phyloP scores from a whole-genome alignment of 2,888 invertebrate genomes.

The Nemurella pictetii region DNA sequence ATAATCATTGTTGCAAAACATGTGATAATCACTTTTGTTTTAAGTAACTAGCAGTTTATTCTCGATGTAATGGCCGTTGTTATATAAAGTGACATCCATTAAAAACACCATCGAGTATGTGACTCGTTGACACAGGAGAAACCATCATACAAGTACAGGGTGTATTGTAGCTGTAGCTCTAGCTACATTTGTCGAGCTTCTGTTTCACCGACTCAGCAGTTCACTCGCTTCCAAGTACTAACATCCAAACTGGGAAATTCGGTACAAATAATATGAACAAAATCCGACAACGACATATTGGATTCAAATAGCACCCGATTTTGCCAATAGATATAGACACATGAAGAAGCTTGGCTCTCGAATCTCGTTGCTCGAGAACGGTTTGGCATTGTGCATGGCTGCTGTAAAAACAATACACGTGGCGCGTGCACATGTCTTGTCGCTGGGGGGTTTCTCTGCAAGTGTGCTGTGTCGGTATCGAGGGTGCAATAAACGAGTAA shows the following conservation, averaged over 20 bases:
- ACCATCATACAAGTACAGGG: too few species aligned
- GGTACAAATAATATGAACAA: background rate
- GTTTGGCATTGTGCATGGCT: too few species aligned
- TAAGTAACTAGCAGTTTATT: slow-evolving; percentile 31
- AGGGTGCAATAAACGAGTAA: slow-evolving; percentile 22
- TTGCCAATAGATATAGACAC: background rate
- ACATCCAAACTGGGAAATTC: background rate
- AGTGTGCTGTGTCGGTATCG: background rate
- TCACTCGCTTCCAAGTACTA: too few species aligned
- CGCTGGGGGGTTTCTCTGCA: background rate
- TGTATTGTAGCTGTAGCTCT: too few species aligned
- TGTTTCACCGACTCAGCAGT: background rate
- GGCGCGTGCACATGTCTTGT: background rate
- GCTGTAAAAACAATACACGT: background rate
- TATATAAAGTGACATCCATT: slow-evolving; percentile 23
- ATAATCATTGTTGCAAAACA: slow-evolving; percentile 33
- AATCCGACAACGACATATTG: background rate
- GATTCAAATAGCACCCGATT: background rate
- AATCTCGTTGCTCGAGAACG: too few species aligned
- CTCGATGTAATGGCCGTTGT: slow-evolving; percentile 25
- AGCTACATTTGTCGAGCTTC: too few species aligned
- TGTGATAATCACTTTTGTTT: slow-evolving; percentile 30
- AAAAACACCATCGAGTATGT: slow-evolving; percentile 14
- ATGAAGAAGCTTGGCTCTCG: background rate
- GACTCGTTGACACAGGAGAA: background rate